Evolutionary conservation across 2,797 vertebrate species (phyloP).

Genomic region (Enteromius unitaeniatus): DNA sequence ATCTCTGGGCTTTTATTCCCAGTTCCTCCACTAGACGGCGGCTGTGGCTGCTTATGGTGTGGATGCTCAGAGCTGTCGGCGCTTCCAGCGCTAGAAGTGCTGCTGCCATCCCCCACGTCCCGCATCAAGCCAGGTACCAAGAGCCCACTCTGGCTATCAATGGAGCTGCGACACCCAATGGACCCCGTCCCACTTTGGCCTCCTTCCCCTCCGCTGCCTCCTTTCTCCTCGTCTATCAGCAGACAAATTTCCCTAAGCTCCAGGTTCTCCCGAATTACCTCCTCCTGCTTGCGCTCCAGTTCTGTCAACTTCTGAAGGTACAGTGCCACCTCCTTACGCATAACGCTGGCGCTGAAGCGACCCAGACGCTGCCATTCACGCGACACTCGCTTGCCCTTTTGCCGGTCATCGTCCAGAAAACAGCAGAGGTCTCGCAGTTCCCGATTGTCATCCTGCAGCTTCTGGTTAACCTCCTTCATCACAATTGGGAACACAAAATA

Average conservation of each 20-base stretch:
- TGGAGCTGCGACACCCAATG: constrained; percentile 89
- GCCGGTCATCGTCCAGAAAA: constrained; percentile 95
- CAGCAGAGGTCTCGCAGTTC: constrained; percentile 96
- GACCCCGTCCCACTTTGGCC: constrained; percentile 41
- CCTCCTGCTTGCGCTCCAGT: constrained; percentile 91
- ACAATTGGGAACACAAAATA: constrained; percentile 4
- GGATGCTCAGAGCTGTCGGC: constrained; percentile 90
- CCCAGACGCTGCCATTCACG: constrained; percentile 97
- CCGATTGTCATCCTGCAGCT: constrained; percentile 97
- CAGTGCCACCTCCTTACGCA: constrained; percentile 96
- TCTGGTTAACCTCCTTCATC: constrained; percentile 94
- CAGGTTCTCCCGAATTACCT: constrained; percentile 93
- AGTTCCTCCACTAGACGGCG: constrained; percentile 42
- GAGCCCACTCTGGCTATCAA: constrained; percentile 94
- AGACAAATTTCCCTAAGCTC: constrained; percentile 95
- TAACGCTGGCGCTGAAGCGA: constrained; percentile 91
- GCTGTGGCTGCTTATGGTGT: constrained; percentile 85
- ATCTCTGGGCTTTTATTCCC: constrained; percentile 81
- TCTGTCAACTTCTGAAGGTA: constrained; percentile 96
- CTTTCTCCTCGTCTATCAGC: constrained; percentile 92
- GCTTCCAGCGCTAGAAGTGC: constrained; percentile 93
- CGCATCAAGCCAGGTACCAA: constrained; percentile 85
- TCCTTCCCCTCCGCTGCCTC: constrained; percentile 59
- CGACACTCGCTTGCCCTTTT: constrained; percentile 95
- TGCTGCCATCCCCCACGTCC: constrained; percentile 94